Conservation (phyloP, 2,888 invertebrate genomes). For the Sminthurides aquaticus region DNA sequence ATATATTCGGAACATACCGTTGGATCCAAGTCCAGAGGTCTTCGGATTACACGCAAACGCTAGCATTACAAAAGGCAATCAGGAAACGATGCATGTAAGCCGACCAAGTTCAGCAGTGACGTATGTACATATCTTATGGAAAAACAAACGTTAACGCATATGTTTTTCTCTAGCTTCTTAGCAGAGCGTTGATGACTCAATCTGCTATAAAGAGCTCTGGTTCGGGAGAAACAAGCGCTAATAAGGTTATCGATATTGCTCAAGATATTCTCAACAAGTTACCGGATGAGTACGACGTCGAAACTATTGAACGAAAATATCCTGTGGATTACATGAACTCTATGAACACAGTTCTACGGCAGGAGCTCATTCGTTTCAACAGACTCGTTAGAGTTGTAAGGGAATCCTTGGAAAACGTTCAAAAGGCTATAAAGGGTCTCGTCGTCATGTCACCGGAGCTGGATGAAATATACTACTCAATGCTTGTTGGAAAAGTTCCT, state of each 20-base stretch:
- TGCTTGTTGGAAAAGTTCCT: constrained; percentile 76
- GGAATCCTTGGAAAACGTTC: constrained; percentile 65
- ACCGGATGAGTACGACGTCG: constrained; percentile 62
- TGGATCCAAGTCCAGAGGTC: constrained; percentile 70
- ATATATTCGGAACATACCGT: constrained; percentile 55
- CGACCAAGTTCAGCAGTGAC: constrained; percentile 54
- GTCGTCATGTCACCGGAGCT: constrained; percentile 77
- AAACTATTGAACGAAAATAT: constrained; percentile 60
- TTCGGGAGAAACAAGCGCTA: constrained; percentile 45
- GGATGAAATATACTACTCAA: constrained; percentile 76
- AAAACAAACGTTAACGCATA: background rate
- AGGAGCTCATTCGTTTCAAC: constrained; percentile 75
- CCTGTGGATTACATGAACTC: constrained; percentile 74
- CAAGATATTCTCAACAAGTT: constrained; percentile 47
- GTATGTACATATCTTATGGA: background rate
- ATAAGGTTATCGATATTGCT: constrained; percentile 13
- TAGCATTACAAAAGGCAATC: constrained; percentile 82
- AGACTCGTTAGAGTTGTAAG: constrained; percentile 64
- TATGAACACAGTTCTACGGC: constrained; percentile 87
- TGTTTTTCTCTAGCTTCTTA: constrained; percentile 6
- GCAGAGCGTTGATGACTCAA: constrained; percentile 17
- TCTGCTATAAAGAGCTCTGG: constrained; percentile 56
- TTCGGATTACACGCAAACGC: constrained; percentile 91
- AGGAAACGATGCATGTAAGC: constrained; percentile 71
- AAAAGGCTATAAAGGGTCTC: constrained; percentile 75